Base-by-base conservation (phyloP, 2,888 invertebrate genomes). In the Mamestra brassicae region DNA sequence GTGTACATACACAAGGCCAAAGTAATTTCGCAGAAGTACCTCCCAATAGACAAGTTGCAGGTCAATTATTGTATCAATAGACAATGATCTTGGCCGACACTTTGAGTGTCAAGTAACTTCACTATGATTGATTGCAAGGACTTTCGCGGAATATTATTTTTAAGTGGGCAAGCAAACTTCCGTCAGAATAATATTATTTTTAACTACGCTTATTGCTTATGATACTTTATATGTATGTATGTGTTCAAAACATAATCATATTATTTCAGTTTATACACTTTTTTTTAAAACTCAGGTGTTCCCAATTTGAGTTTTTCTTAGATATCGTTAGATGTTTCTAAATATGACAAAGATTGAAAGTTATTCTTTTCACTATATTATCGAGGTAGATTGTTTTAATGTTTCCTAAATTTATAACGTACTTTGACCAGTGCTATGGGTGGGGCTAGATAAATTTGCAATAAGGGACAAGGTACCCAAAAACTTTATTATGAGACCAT, bases 41-140 rank as follows among this genome's bases (percentile, higher is more conserved):
- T 69, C 17, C 70, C 69, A 79, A 86, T 79, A 73, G 11, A 82
- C 69, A 38, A 68, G 76, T 78, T 68, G 61, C 74, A 74, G 77
- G 80, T 86, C 85, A 86, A 86, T 85, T 77, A 71, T 76, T 62
- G 74, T 81, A 78, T 83, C 73, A 77, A 83, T 84, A 81, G 77
- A 76, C 78, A 86, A 83, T 85, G 81, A 85, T 83, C 74, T 85
- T 84, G 75, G 64, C 58, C 69, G 64, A 74, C 75, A 74, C 78
- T 78, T 74, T 57, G 62, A 62, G 26, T 45, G 45, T 62, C 45
- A 62, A 45, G 45, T 45, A 26, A 62, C 45, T 42, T 61, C 45
- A 62, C 26, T 7, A 8, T 45, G 45, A 45, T 26, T 13, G 26
- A 62, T 26, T 15, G 13, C 62, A 63, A 47, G 26, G 63, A 63